Base-by-base conservation (phyloP, 1,140 invertebrate species). In the Pogonognathellus flavescens region DNA sequence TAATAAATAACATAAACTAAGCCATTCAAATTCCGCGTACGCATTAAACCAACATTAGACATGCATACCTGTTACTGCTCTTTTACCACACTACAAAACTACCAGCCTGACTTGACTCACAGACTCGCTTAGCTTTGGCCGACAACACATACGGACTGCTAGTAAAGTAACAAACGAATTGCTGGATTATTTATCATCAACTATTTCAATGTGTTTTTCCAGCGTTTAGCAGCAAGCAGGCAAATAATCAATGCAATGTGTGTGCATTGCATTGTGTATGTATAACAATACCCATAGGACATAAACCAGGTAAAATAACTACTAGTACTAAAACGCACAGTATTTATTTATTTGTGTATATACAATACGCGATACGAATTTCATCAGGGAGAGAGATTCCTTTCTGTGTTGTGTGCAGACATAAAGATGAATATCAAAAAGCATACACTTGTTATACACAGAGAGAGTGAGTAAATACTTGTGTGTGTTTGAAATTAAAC, bases 131-230 rank as follows among this genome's bases (percentile, higher is more conserved):
- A 41, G 31, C 20, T 66, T 66, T 66, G 62, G 14, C 22, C 22
- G 20, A 66, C 62, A 13, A 41, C 6, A 41, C 31, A 41, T 41
- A 41, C 31, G 6, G 31, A 41, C 31, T 13, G 53, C 9, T 14
- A 57, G 53, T 57, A n/a, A 76, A 57, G 53, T 57, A n/a, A 76
- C 41, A 10, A 22, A 31, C 7, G 7, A 70, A 70, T 22, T 20
- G 41, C 49, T 76, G 70, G 70, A 76, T 76, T 76, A 76, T 76
- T 76, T 76, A 76, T 49, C 70, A 76, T 50, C 49, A 76, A 76
- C 70, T 50, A 76, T 76, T 31, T 76, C 31, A 50, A 76, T 76
- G 16, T 50, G 31, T 13, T 76, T 13, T 76, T 49, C 70, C 70
- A 41, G 31, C 31, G 31, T 41, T 41, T 41, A 41, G 31, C 1